A percentile compares a stretch with the other conserved stretches of the same genome.
Conservation (phyloP, 2,888 invertebrate genomes). For the Cybosia mesomella region DNA sequence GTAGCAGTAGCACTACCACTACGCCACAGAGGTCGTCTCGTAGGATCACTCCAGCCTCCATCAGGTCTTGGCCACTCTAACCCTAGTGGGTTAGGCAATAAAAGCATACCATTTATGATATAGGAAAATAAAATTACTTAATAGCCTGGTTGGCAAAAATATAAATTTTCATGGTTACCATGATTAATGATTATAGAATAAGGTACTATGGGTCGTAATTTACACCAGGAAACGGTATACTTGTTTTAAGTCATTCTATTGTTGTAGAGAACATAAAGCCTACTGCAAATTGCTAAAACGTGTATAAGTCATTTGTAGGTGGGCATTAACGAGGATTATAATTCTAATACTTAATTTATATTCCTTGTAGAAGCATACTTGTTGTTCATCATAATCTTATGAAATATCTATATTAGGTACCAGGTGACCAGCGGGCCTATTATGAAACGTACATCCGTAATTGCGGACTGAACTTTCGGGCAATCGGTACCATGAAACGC, state of each 20-base stretch:
- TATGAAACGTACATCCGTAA: too few relatives aligned
- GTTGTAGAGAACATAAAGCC: conserved; percentile 27
- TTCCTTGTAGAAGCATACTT: neutral
- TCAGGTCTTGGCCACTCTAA: too few relatives aligned
- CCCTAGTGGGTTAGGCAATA: too few relatives aligned
- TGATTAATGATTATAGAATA: conserved; percentile 12
- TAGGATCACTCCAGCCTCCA: neutral
- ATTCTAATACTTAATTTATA: conserved; percentile 13
- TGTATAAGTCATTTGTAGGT: conserved; percentile 14
- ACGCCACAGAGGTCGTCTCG: too few relatives aligned
- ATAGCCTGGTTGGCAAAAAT: neutral
- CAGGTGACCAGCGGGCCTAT: too few relatives aligned
- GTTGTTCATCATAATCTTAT: neutral
- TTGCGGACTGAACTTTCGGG: too few relatives aligned
- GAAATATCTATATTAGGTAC: neutral
- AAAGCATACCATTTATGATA: too few relatives aligned
- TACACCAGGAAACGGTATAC: conserved; percentile 34
- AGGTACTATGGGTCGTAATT: conserved; percentile 9
- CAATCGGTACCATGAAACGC: too few relatives aligned
- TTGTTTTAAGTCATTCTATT: conserved; percentile 19
- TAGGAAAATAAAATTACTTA: neutral
- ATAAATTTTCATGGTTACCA: neutral
- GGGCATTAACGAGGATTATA: conserved; percentile 11
- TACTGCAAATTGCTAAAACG: conserved; percentile 15
- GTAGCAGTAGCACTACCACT: too few relatives aligned